phyloP scores from a whole-genome alignment of 2,888 invertebrate species.

The Eupithecia abbreviata region DNA sequence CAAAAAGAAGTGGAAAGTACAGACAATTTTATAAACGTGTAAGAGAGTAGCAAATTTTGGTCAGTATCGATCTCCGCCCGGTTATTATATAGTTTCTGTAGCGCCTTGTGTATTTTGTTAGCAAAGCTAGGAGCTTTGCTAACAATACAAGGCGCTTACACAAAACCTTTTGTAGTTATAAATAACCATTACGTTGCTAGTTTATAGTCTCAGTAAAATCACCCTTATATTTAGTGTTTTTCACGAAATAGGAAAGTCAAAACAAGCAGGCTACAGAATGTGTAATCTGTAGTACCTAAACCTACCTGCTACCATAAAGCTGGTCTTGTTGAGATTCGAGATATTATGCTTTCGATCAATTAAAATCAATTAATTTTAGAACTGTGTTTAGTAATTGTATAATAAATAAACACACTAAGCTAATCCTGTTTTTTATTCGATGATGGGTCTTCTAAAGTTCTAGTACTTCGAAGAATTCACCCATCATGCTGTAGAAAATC shows the following conservation, averaged over 20 bases:
- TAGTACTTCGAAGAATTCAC: no score
- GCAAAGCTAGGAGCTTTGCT: background rate
- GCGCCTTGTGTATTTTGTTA: background rate
- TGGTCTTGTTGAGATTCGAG: background rate
- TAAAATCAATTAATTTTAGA: background rate
- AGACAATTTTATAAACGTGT: background rate
- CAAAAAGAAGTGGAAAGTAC: background rate
- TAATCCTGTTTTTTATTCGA: background rate
- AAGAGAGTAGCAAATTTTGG: background rate
- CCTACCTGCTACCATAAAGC: background rate
- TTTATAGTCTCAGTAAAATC: background rate
- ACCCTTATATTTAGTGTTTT: background rate
- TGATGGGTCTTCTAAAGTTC: background rate
- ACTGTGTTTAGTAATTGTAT: background rate
- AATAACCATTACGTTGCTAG: background rate
- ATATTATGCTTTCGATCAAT: background rate
- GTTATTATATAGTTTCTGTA: background rate
- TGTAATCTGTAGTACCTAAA: no score
- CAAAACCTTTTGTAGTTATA: background rate
- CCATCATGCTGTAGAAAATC: no score
- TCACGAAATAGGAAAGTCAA: background rate
- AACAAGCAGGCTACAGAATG: no score
- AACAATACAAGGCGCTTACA: background rate
- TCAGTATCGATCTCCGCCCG: background rate
- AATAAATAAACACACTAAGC: background rate